Evolutionary conservation across 2,797 vertebrate species (phyloP), one percentile per base, ranked within the genome.

Genomic region (Peromyscus eremicus): DNA sequence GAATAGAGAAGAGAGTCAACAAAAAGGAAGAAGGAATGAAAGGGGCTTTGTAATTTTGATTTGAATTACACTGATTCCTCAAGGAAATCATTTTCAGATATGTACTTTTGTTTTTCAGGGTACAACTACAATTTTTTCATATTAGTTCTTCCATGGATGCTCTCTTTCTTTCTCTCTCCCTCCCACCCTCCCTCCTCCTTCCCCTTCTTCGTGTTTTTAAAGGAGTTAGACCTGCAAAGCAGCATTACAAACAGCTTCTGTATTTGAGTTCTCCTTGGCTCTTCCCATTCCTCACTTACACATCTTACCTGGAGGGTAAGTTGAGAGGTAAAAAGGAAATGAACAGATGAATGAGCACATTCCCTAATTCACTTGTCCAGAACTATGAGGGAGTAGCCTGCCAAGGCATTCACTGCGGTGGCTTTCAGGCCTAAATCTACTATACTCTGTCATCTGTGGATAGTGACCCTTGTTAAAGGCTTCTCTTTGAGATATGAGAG

Each of bases 31-130:
- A 19, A 71, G 32, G 1, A 93, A 71, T 9, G 37, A 85, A 76
- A 86, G 13, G 21, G 7, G 11, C 34, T 34, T 40, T 81, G 55
- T 52, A 25, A 40, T 68, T 82, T 25, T 83, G 68, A 84, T 43
- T 71, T 79, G 64, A 71, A 93, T 49, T 83, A 43, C 66, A 27
- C n/a, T 76, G 32, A 5, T 25, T 94, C 11, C 66, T 84, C 29
- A 6, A 91, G 12, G 68, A 94, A 91, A 80, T 83, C 7, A 76
- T 43, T 93, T 92, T 75, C 57, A 96, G 43, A 95, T 6, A 2
- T 11, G 23, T n/a, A 25, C 1, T 49, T 86, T 88, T 49, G n/a
- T 64, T 82, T 87, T 73, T 89, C 37, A 57, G 21, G 46, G 77
- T 80, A 29, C 64, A 60, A 2, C 84, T 92, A 14, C 60, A 34